A percentile compares a stretch with the other conserved stretches of the same genome.
Evolutionary conservation across 35 echinoderm and acorn worm genomes (phyloP).

Genomic region (Apostichopus parvimensis): DNA sequence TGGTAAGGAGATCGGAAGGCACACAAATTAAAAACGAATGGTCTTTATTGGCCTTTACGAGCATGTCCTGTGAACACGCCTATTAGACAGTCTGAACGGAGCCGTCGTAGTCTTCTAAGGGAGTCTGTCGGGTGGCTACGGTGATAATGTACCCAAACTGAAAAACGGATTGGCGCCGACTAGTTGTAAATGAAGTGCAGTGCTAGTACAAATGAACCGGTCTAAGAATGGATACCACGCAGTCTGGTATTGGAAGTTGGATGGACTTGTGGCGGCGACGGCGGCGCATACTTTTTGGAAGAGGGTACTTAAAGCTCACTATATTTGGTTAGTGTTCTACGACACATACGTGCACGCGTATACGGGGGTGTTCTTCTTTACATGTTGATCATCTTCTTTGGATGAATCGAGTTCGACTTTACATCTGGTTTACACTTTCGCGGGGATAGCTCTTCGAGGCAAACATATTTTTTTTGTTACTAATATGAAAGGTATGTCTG

Average conservation of each 20-base stretch:
- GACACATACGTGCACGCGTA: background rate
- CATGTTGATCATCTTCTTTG: background rate
- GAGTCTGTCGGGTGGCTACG: background rate
- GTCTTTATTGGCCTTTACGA: constrained; percentile 41
- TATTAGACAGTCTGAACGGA: background rate
- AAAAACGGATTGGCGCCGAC: constrained; percentile 38
- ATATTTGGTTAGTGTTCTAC: too few species aligned
- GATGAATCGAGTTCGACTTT: background rate
- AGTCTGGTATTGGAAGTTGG: background rate
- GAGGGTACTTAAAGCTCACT: background rate
- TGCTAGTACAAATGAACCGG: background rate
- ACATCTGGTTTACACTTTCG: too few species aligned
- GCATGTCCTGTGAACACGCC: background rate
- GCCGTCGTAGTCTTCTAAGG: constrained; percentile 5
- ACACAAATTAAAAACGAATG: constrained; percentile 47
- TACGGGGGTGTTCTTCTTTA: background rate
- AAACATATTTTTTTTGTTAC: too few species aligned
- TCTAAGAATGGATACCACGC: background rate
- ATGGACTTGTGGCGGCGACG: constrained; percentile 4
- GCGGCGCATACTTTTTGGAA: background rate
- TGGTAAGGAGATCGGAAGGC: constrained; percentile 33
- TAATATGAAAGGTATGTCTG: too few species aligned
- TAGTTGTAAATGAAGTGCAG: background rate
- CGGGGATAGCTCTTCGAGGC: too few species aligned
- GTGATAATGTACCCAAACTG: constrained; percentile 22